phyloP scores from a whole-genome alignment of 2,888 invertebrate genomes.

The Subacronicta megacephala region DNA sequence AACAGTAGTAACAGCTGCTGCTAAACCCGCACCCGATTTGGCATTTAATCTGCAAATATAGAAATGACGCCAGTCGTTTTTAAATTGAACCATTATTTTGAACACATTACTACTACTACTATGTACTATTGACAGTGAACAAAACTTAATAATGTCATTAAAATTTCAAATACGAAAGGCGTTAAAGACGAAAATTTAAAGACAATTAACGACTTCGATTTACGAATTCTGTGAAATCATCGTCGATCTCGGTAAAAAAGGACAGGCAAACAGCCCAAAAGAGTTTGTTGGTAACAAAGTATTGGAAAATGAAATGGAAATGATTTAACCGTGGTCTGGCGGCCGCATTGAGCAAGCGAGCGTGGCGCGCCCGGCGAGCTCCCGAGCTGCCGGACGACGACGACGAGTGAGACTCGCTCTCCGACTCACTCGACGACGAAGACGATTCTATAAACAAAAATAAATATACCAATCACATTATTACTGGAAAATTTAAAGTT shows the following conservation, averaged over 20 bases:
- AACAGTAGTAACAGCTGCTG: conserved; percentile 76
- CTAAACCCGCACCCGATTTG: conserved; percentile 75
- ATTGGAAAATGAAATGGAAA: too few relatives aligned
- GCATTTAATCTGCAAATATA: conserved; percentile 71
- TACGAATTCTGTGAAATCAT: too few relatives aligned
- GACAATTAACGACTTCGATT: too few relatives aligned
- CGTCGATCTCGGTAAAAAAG: neutral
- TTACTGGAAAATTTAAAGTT: too few relatives aligned
- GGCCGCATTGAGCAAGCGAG: conserved; percentile 81
- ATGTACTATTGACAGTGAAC: too few relatives aligned
- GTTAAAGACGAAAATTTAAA: too few relatives aligned
- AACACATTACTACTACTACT: neutral
- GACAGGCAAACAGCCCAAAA: too few relatives aligned
- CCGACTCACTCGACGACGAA: conserved; percentile 84
- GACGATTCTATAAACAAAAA: conserved; percentile 76
- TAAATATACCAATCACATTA: neutral
- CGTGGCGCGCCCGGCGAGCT: conserved; percentile 81
- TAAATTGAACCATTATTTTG: neutral
- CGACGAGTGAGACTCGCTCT: conserved; percentile 85
- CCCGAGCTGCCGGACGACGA: conserved; percentile 86
- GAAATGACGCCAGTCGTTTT: neutral
- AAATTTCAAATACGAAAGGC: too few relatives aligned
- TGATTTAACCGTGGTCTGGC: conserved; percentile 76
- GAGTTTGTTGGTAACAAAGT: too few relatives aligned
- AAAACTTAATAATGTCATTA: too few relatives aligned